Conservation (phyloP, 2,888 invertebrate genomes). For the Petrophora chlorosata region DNA sequence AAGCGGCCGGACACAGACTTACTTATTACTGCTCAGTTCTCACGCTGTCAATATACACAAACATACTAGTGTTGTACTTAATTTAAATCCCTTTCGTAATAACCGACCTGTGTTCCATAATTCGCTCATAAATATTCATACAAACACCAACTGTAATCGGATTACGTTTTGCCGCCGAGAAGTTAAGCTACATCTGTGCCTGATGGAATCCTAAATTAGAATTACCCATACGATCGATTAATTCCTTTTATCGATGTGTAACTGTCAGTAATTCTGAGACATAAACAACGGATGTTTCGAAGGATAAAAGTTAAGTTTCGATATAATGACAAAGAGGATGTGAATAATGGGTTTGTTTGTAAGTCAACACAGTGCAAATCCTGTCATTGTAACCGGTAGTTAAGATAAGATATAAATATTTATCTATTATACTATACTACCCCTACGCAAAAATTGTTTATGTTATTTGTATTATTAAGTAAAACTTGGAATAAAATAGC, state of each 20-base stretch:
- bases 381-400: no score
- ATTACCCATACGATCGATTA: slow-evolving; percentile 25
- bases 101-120: slow-evolving; percentile 24
- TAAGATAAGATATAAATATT: no score
- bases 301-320: no score
- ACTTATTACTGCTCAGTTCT: slow-evolving; percentile 16
- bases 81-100: slow-evolving; percentile 37
- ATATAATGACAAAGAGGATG: no score
- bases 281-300: neutral
- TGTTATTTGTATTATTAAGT: no score
- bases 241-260: no score
- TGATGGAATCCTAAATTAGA: slow-evolving; percentile 3
- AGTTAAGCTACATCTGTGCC: slow-evolving; percentile 9
- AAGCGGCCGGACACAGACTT: neutral
- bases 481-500: no score
- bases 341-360: no score
- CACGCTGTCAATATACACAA: slow-evolving; percentile 32
- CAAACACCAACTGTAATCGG: slow-evolving; percentile 38
- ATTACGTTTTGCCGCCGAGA: slow-evolving; percentile 31
- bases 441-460: no score
- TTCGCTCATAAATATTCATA: slow-evolving; percentile 47
- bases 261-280: no score
- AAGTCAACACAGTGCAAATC: no score
- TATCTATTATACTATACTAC: no score
- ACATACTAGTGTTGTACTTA: slow-evolving; percentile 22